Base-by-base conservation (phyloP, 2,113 vertebrate species). In the Apodemus sylvaticus region DNA sequence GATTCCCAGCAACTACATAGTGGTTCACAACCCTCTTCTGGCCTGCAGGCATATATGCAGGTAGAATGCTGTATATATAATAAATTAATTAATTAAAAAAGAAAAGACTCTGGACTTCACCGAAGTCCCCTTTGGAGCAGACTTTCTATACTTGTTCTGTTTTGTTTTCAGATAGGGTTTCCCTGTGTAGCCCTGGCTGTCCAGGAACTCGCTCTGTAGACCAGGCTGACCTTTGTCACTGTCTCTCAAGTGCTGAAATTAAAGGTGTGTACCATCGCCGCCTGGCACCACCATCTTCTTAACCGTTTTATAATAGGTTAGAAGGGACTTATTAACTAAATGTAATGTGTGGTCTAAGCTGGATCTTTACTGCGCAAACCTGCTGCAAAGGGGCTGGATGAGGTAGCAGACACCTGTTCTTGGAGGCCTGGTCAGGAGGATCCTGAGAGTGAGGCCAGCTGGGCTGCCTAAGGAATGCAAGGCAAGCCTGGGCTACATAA, bases 321-420 rank as follows among this genome's bases (percentile, higher is more conserved):
- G 86, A 90, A 79, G 74, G 86, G 62, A 68, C 16, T 76, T 92
- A 87, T 62, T n/a, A 66, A 53, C 74, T 31, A 70, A 90, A 83
- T 90, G 20, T 62, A 76, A 36, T 48, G 11, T 76, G 48, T 90
- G 81, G n/a, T 83, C 81, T 62, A 24, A 7, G 24, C 81, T 31
- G 58, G 7, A 78, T 87, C 94, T 96, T 95, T 87, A 96, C 91
- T 94, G 79, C 29, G 89, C 51, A 81, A 89, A 93, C 45, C 77
- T 96, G 22, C 39, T 70, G 1, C 86, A 64, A 45, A 53, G 10
- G 10, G 31, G 77, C 77, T 53, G 29, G 29, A 51, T 31, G 13
- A 48, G 76, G 76, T 34, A 51, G 76, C 29, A 34, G 45, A 51
- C 13, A 29, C 45, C 76, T 31, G 42, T 78, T 34, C 26, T 34